Conservation (phyloP, 2,888 invertebrate genomes). For the Nephrotoma flavescens region DNA sequence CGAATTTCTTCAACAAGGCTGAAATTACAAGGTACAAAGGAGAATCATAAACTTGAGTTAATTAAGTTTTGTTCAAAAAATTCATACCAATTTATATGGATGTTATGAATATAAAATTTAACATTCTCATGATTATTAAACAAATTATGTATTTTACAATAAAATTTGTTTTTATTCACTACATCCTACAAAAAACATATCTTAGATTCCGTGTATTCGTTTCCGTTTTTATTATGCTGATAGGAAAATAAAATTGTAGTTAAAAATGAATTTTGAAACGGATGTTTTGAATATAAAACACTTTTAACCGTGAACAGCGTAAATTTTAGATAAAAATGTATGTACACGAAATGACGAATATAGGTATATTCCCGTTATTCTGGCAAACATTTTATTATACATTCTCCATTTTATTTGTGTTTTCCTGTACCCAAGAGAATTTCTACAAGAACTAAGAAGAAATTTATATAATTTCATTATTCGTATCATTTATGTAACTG, state of each 20-base stretch:
- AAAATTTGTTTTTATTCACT: neutral
- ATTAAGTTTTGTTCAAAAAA: neutral
- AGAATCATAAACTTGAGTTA: neutral
- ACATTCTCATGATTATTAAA: neutral
- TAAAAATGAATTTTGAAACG: neutral
- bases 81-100: neutral
- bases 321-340: neutral
- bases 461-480: neutral
- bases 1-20: too few relatives aligned
- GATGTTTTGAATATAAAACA: neutral
- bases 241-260: neutral
- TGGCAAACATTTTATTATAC: neutral
- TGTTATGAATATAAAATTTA: neutral
- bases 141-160: neutral
- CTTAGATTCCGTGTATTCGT: neutral
- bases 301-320: neutral
- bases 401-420: neutral
- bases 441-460: neutral
- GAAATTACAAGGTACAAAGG: neutral
- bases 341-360: neutral
- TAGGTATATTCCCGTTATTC: neutral
- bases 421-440: neutral
- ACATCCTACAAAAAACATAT: neutral
- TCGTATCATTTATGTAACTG: neutral
- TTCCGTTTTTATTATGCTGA: neutral